Evolutionary conservation across 1,140 invertebrate species (phyloP), one percentile per base, ranked within the genome.

Genomic region (Calycopis cecrops): DNA sequence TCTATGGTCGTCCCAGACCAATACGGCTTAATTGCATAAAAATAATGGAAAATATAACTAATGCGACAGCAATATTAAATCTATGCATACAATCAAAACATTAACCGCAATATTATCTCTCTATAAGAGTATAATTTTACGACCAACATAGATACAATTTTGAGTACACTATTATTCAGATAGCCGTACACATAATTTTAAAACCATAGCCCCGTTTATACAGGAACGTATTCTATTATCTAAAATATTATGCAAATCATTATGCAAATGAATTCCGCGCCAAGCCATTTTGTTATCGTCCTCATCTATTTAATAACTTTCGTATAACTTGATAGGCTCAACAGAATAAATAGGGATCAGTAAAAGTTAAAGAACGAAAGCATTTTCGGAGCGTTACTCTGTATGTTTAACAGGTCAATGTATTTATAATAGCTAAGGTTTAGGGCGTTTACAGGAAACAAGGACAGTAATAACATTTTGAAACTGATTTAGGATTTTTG

Each of bases 201-300:
- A 42, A 44, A 16, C 40, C 14, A 44, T 17, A 14, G 14, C 17
- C 14, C 40, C n/a, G 14, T 17, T 16, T 40, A 12, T 14, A 44
- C 14, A 44, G 4, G 14, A 44, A 44, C 40, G 14, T 44, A 44
- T 44, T 12, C 40, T 44, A 44, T 40, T 40, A 40, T 44, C 16
- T 44, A 44, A 44, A 44, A 44, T 44, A 44, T 44, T 44, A 44
- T 44, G 40, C 40, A 16, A 44, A 44, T 44, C 14, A 4, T 44
- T 16, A 44, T 44, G 40, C 40, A 44, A 44, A 44, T 44, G 14
- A 17, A 12, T 4, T 17, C 40, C 40, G 9, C 40, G 9, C 35
- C n/a, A n/a, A 37, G 9, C 35, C 21, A 6, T 28, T 28, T 28
- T 6, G 14, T 14, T 44, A 44, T 44, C 40, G 14, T 7, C 14